Conservation (phyloP, 2,888 invertebrate species). For the Drosophila kambysellisi region DNA sequence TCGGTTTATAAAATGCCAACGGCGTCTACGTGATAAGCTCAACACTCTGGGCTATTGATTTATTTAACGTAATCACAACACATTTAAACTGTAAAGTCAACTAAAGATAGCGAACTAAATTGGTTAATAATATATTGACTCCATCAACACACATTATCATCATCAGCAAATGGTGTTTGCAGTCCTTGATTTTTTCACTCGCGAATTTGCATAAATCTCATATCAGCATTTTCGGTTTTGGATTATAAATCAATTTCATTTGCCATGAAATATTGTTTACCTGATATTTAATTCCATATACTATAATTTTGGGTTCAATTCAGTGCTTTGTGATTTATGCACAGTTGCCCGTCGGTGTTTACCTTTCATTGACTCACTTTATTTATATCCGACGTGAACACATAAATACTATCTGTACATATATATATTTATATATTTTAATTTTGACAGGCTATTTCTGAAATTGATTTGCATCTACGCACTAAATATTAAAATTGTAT, state of each 20-base stretch:
- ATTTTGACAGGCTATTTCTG: constrained; percentile 30
- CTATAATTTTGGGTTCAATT: constrained; percentile 21
- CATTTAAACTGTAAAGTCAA: background rate
- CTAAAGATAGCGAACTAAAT: background rate
- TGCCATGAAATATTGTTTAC: constrained; percentile 41
- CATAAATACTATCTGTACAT: background rate
- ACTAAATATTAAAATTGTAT: constrained; percentile 13
- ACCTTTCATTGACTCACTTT: constrained; percentile 51
- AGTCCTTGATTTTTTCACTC: background rate
- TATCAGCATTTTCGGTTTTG: constrained; percentile 26
- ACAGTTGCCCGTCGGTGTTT: constrained; percentile 40
- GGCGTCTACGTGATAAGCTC: constrained; percentile 44
- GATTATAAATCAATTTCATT: constrained; percentile 65
- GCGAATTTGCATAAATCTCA: constrained; percentile 49
- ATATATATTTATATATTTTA: constrained; percentile 3
- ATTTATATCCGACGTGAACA: constrained; percentile 31
- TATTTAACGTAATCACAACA: background rate
- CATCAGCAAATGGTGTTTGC: constrained; percentile 12
- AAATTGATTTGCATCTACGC: constrained; percentile 16
- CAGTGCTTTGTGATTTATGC: constrained; percentile 48
- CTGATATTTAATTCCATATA: constrained; percentile 55
- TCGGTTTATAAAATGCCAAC: constrained; percentile 41
- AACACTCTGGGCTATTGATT: constrained; percentile 1
- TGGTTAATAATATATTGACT: background rate
- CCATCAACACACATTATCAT: background rate